A percentile compares a stretch with the other conserved stretches of the same genome.
phyloP scores from a whole-genome alignment of 2,888 invertebrate genomes.

The Erebia epiphron region DNA sequence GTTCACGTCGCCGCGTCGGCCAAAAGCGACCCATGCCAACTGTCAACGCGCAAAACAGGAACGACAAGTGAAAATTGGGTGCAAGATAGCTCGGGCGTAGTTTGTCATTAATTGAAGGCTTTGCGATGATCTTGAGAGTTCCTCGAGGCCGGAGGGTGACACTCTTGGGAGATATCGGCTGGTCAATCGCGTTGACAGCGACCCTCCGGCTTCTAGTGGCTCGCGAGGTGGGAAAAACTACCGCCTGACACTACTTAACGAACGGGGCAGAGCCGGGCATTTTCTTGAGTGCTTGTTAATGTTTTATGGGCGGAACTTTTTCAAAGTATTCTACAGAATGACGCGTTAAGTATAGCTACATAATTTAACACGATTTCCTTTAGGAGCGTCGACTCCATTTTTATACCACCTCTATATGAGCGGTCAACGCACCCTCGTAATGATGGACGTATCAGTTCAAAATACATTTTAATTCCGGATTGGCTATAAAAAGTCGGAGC shows the following conservation, averaged over 20 bases:
- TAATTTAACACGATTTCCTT: constrained; percentile 77
- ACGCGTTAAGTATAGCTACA: constrained; percentile 79
- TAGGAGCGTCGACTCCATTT: constrained; percentile 57
- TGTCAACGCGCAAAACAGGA: constrained; percentile 73
- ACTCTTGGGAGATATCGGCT: constrained; percentile 78
- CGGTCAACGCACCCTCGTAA: constrained; percentile 44
- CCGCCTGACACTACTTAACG: constrained; percentile 81
- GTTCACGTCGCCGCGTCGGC: not conserved
- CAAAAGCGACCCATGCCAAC: constrained; percentile 67
- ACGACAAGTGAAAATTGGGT: constrained; percentile 78
- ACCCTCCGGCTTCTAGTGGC: constrained; percentile 70
- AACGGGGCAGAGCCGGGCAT: constrained; percentile 76
- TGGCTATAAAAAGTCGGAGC: constrained; percentile 63
- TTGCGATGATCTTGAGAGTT: constrained; percentile 75
- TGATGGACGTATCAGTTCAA: constrained; percentile 55
- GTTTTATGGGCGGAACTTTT: constrained; percentile 82
- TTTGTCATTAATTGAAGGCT: constrained; percentile 80
- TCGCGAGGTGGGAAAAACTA: constrained; percentile 81
- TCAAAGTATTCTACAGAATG: constrained; percentile 78
- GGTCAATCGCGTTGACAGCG: constrained; percentile 80
- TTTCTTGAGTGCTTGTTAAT: constrained; percentile 83
- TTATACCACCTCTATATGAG: constrained; percentile 46
- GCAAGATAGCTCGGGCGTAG: constrained; percentile 64
- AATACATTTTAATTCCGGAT: constrained; percentile 71
- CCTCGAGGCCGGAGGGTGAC: constrained; percentile 61